Conservation (phyloP, 2,113 vertebrate genomes). For the Lasiurus borealis region DNA sequence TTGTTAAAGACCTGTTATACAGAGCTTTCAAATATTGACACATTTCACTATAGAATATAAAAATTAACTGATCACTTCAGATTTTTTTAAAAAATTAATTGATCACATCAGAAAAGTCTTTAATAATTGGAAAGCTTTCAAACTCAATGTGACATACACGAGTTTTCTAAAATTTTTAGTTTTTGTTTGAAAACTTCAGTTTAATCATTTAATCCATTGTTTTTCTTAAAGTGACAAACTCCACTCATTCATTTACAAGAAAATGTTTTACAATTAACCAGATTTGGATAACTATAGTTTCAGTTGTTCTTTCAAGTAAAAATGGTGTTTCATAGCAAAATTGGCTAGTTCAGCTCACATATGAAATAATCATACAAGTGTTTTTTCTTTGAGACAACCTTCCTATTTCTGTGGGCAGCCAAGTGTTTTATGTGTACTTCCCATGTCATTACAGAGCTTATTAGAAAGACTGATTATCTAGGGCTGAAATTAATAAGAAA, state of each 20-base stretch:
- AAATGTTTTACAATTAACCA: background rate
- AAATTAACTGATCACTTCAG: background rate
- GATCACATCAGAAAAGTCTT: background rate
- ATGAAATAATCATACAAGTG: background rate
- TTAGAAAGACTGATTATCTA: background rate
- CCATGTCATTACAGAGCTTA: background rate
- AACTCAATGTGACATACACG: background rate
- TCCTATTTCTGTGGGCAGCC: background rate
- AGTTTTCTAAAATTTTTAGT: background rate
- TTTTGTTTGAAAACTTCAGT: background rate
- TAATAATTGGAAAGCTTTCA: background rate
- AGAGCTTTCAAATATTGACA: background rate
- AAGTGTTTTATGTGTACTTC: background rate
- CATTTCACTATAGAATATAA: background rate
- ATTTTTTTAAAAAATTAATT: background rate
- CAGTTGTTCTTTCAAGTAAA: slow-evolving; percentile 16
- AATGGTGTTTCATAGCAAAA: background rate
- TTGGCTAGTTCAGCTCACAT: background rate
- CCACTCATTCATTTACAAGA: background rate
- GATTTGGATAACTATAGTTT: background rate
- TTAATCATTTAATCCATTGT: background rate
- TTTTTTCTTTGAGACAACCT: background rate
- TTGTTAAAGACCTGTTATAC: background rate
- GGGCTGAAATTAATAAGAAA: background rate
- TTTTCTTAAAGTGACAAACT: slow-evolving; percentile 24